A percentile compares a stretch with the other conserved stretches of the same genome.
Evolutionary conservation across 2,113 vertebrate species (phyloP).

Genomic region (Urocitellus parryii): DNA sequence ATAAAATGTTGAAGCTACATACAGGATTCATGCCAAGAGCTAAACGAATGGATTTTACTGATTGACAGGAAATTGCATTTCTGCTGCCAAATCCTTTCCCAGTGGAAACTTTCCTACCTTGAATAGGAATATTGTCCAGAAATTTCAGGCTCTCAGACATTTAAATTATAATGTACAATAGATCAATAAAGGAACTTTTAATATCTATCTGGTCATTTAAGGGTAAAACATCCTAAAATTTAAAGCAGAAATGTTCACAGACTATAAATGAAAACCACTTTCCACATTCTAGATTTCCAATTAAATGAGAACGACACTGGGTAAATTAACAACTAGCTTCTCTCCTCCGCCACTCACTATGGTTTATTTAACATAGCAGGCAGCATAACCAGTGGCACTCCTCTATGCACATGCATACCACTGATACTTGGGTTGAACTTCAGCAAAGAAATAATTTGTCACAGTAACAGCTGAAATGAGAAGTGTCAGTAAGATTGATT

Average conservation of each 20-base stretch:
- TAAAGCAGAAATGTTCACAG: constrained; percentile 4
- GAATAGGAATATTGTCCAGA: background rate
- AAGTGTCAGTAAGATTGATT: constrained; percentile 79
- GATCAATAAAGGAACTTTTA: background rate
- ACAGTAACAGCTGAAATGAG: constrained; percentile 84
- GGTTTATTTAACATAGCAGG: background rate
- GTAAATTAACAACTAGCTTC: constrained; percentile 21
- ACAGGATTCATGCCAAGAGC: background rate
- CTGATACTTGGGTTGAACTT: constrained; percentile 66
- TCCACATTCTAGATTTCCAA: background rate
- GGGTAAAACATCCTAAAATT: background rate
- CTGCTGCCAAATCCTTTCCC: constrained; percentile 66
- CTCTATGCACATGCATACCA: background rate
- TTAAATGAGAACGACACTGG: background rate
- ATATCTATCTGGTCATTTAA: background rate
- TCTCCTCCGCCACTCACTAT: background rate
- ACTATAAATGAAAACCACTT: background rate
- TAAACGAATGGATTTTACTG: constrained; percentile 39
- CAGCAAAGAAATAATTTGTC: constrained; percentile 79
- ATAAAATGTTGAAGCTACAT: background rate
- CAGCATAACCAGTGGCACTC: background rate
- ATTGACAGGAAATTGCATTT: background rate
- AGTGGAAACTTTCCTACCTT: background rate
- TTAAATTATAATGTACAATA: background rate
- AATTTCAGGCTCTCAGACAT: constrained; percentile 19